A percentile compares a stretch with the other conserved stretches of the same genome.
Conservation (phyloP, 2,113 vertebrate species). For the Suncus etruscus region DNA sequence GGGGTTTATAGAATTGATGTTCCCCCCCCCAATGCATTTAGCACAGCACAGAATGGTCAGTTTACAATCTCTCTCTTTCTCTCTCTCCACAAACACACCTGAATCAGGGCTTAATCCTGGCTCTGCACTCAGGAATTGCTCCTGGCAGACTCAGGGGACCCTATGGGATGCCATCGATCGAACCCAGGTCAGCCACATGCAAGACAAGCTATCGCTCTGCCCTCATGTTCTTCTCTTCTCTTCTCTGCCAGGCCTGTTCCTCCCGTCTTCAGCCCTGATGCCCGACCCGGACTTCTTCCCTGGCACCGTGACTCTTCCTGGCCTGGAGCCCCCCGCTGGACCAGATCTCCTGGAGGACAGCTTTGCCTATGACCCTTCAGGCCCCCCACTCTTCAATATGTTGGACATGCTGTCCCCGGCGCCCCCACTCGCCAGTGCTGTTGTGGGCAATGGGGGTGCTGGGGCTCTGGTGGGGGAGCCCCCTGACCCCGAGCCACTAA, state of each 20-base stretch:
- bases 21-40: too few species aligned
- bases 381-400: slow-evolving; percentile 76
- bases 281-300: slow-evolving; percentile 70
- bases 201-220: neutral
- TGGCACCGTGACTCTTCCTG: slow-evolving; percentile 49
- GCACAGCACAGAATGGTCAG: too few species aligned
- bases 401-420: slow-evolving; percentile 78
- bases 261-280: slow-evolving; percentile 71
- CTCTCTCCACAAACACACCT: too few species aligned
- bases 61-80: too few species aligned
- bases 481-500: slow-evolving; percentile 59
- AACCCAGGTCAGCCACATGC: too few species aligned
- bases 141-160: too few species aligned
- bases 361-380: slow-evolving; percentile 69
- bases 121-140: too few species aligned
- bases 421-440: slow-evolving; percentile 67
- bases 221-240: neutral
- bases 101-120: too few species aligned
- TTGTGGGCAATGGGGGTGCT: slow-evolving; percentile 7
- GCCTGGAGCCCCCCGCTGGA: slow-evolving; percentile 72
- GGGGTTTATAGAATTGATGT: too few species aligned
- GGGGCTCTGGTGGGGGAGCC: slow-evolving; percentile 54
- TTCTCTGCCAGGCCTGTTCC: slow-evolving; percentile 32
- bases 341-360: slow-evolving; percentile 77
- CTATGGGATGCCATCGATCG: too few species aligned